Percentiles rank a stretch among this genome's conserved stretches.
Conservation (phyloP, 2,888 invertebrate species). For the Diarsia dahlii region DNA sequence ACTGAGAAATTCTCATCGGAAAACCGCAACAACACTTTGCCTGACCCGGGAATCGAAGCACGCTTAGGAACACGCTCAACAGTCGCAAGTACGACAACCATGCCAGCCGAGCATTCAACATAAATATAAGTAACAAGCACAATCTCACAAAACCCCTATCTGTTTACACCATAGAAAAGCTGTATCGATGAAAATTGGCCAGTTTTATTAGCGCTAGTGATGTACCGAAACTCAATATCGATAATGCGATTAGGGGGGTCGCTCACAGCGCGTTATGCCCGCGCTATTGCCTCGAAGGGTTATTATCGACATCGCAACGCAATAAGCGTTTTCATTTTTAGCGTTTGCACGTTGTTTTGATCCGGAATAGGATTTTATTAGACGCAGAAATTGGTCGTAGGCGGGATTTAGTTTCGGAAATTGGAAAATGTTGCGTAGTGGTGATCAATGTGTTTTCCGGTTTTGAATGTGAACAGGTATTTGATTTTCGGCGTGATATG, state of each 20-base stretch:
- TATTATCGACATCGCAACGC: constrained; percentile 53
- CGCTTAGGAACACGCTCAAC: neutral
- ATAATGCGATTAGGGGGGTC: constrained; percentile 60
- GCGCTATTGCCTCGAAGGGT: constrained; percentile 54
- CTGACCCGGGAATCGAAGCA: neutral
- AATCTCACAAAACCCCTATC: neutral
- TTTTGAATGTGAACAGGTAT: neutral
- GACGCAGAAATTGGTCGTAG: constrained; percentile 37
- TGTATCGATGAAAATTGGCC: constrained; percentile 21
- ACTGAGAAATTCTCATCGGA: neutral
- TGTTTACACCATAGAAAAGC: neutral
- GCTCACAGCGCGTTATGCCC: constrained; percentile 49
- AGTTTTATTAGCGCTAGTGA: constrained; percentile 45
- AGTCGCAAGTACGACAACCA: neutral
- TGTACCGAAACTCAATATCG: constrained; percentile 58
- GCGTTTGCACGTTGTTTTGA: constrained; percentile 56
- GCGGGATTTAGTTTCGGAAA: constrained; percentile 44
- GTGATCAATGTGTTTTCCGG: neutral
- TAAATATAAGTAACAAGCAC: neutral
- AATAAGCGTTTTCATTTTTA: constrained; percentile 60
- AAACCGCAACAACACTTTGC: neutral
- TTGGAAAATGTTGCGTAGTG: constrained; percentile 22
- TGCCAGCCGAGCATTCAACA: neutral
- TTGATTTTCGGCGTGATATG: neutral
- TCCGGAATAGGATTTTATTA: constrained; percentile 58